Evolutionary conservation across 2,797 vertebrate genomes (phyloP).

Genomic region (Parauchenoglanis ngamensis): DNA sequence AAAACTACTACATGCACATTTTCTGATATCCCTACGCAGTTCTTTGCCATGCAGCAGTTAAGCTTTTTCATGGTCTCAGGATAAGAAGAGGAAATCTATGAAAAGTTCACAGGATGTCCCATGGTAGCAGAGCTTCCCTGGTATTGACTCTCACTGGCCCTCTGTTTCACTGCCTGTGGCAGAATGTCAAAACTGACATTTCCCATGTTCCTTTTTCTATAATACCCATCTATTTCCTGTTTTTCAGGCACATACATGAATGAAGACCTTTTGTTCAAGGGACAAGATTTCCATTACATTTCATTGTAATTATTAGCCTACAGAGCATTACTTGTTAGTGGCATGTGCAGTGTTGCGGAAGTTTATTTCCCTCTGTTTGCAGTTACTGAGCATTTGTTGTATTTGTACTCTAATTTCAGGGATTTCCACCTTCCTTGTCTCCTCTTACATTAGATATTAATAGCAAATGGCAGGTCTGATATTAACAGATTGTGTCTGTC

Average conservation of each 20-base stretch:
- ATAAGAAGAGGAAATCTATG: conserved; percentile 4
- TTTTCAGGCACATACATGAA: neutral
- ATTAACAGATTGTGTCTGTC: conserved; percentile 24
- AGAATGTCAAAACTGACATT: conserved; percentile 3
- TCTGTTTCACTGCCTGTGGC: neutral
- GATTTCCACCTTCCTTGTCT: neutral
- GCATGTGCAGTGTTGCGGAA: neutral
- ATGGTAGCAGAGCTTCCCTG: conserved; percentile 6
- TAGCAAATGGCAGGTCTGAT: neutral
- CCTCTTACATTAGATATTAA: neutral
- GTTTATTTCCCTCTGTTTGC: neutral
- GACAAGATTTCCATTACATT: neutral
- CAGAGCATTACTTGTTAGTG: neutral
- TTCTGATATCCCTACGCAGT: neutral
- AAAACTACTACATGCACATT: neutral
- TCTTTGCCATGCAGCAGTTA: neutral
- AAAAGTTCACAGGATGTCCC: conserved; percentile 6
- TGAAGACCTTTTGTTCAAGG: neutral
- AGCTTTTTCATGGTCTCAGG: neutral
- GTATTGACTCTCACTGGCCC: neutral
- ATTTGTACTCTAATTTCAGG: neutral
- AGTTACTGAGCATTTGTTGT: neutral
- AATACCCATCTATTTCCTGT: conserved; percentile 7
- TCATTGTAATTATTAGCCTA: neutral
- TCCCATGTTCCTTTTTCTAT: neutral